Evolutionary conservation across 2,888 invertebrate species (phyloP), one percentile per base, ranked within the genome.

Genomic region (Branchellion lobata): DNA sequence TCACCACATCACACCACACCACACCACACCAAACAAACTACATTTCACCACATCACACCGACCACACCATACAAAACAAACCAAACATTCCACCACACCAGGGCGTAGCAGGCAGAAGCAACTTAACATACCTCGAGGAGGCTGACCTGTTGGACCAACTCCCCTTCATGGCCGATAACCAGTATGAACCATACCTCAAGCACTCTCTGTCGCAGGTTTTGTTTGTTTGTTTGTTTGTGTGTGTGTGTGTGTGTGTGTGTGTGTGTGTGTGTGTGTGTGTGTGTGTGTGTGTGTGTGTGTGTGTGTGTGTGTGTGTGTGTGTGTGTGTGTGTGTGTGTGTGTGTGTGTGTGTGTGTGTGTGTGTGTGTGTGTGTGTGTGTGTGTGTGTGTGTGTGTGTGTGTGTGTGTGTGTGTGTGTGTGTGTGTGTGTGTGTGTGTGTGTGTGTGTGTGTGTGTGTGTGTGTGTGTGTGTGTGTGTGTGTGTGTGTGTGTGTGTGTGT

Each of bases 101-200:
- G 96, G 92, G 95, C 79, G 96, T 96, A 85, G 93, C 94, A 0
- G 93, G 94, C 85, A 91, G 92, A 0, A 92, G 92, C 86, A 96
- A 93, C 80, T 91, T 92, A 0, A 96, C 93, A 87, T 96, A 96
- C 86, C 91, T 96, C 27, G 88, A 88, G 86, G 88, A 88, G 84
- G 79, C 82, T 57, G 27, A 75, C 21, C 27, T 75, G n/a, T n/a
- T 51, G 1, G n/a, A 24, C 0, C 11, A 51, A 27, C 53, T 75
- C 8, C 75, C 75, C 1, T 33, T 33, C 71, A 69, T 69, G 29
- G 29, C 33, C 0, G 75, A 75, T 29, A 0, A 51, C 1, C 27
- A 47, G 3, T 31, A 75, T 31, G 40, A 29, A 21, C 21, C 51
- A 27, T 51, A 51, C 31, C 51, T 53, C 51, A 51, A 51, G 51